Evolutionary conservation across 2,113 vertebrate genomes (phyloP).

Genomic region (Hemiscyllium ocellatum): DNA sequence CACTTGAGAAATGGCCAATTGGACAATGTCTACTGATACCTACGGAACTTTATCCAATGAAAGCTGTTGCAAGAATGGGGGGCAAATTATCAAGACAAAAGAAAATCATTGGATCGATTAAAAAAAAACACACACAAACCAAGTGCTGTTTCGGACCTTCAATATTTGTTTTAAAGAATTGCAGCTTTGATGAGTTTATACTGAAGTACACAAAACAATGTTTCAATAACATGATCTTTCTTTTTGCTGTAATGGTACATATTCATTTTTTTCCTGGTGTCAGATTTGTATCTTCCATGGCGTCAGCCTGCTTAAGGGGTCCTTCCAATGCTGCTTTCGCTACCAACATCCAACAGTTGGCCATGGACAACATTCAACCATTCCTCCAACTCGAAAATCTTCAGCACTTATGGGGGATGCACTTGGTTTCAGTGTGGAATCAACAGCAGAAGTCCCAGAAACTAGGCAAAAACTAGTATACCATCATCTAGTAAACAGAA

Average conservation of each 20-base stretch:
- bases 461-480: not conserved
- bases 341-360: not conserved
- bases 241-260: not conserved
- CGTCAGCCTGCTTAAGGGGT: not conserved
- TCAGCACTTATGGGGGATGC: not conserved
- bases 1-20: not conserved
- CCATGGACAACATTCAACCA: not conserved
- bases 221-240: not conserved
- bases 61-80: not conserved
- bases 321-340: not conserved
- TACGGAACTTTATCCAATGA: not conserved
- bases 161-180: not conserved
- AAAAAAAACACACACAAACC: not conserved
- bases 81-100: not conserved
- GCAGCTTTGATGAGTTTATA: not conserved
- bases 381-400: not conserved
- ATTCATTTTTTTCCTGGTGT: not conserved
- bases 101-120: not conserved
- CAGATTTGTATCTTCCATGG: not conserved
- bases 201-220: not conserved
- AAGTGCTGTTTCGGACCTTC: not conserved
- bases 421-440: not conserved
- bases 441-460: not conserved
- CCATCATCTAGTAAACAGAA: not conserved
- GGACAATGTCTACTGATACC: not conserved